These are phyloP conservation scores for Oxyruncus cristatus DNA, from an alignment of 2,113 vertebrate genomes.

Conservation along the genomic window DNA sequence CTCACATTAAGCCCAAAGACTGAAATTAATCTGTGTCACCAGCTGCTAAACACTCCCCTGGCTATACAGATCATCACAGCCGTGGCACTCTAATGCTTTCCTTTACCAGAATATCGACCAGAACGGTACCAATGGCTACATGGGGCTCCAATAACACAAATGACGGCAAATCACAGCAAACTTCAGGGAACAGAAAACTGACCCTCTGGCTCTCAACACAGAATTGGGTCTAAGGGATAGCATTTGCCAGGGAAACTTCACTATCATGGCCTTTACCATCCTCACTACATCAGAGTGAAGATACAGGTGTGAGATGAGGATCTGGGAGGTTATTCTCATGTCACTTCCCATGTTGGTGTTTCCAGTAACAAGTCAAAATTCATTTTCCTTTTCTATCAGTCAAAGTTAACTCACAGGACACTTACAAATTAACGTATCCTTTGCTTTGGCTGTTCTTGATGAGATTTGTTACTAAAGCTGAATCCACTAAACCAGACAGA, in stretches of 20 bases:
- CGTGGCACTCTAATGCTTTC: background rate
- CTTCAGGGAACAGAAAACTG: background rate
- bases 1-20: background rate
- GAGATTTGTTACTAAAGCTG: conserved; percentile 34
- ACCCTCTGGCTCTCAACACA: background rate
- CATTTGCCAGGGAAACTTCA: background rate
- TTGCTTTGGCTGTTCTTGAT: conserved; percentile 18
- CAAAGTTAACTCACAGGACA: conserved; percentile 31
- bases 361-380: background rate
- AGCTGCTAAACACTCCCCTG: background rate
- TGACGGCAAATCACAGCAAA: background rate
- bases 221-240: background rate
- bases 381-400: background rate
- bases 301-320: background rate
- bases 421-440: conserved; percentile 23
- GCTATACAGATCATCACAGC: background rate
- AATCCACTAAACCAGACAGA: conserved; percentile 68
- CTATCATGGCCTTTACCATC: background rate
- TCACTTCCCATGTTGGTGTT: background rate
- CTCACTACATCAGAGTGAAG: background rate
- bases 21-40: background rate
- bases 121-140: background rate
- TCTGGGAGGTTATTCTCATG: background rate
- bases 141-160: background rate
- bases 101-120: background rate